Evolutionary conservation across 1,140 invertebrate genomes (phyloP).

Genomic region (Holcopasites calliopsidis): DNA sequence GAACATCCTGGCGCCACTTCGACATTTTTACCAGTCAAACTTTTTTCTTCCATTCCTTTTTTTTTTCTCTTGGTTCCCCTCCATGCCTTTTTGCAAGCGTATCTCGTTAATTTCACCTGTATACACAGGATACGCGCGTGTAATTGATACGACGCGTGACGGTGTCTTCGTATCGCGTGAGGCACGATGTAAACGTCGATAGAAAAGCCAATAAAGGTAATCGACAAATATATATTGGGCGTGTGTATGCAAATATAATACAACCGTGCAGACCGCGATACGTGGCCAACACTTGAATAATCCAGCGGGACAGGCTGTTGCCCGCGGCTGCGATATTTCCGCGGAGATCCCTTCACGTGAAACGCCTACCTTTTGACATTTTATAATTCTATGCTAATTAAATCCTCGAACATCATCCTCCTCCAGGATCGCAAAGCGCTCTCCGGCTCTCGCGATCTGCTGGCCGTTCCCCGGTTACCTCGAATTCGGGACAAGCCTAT

Average conservation of each 20-base stretch:
- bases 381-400: constrained; percentile 63
- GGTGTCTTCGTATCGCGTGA: constrained; percentile 13
- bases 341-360: constrained; percentile 21
- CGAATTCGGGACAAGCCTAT: constrained; percentile 18
- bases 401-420: constrained; percentile 45
- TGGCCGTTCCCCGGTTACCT: constrained; percentile 1
- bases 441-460: constrained; percentile 11
- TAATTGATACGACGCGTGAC: constrained; percentile 46
- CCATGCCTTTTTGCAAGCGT: background rate
- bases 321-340: constrained; percentile 52
- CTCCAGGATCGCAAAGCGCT: constrained; percentile 29
- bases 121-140: constrained; percentile 6
- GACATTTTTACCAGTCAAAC: constrained; percentile 37
- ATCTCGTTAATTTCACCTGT: constrained; percentile 26
- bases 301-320: constrained; percentile 49
- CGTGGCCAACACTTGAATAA: constrained; percentile 18
- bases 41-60: background rate
- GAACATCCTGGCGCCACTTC: constrained; percentile 60
- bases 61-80: background rate
- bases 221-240: constrained; percentile 28
- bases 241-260: constrained; percentile 35
- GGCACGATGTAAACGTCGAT: constrained; percentile 34
- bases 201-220: constrained; percentile 20
- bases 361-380: constrained; percentile 56
- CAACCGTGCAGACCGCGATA: background rate